Evolutionary conservation across 2,888 invertebrate genomes (phyloP), one percentile per base, ranked within the genome.

Genomic region (Ochlodes sylvanus): DNA sequence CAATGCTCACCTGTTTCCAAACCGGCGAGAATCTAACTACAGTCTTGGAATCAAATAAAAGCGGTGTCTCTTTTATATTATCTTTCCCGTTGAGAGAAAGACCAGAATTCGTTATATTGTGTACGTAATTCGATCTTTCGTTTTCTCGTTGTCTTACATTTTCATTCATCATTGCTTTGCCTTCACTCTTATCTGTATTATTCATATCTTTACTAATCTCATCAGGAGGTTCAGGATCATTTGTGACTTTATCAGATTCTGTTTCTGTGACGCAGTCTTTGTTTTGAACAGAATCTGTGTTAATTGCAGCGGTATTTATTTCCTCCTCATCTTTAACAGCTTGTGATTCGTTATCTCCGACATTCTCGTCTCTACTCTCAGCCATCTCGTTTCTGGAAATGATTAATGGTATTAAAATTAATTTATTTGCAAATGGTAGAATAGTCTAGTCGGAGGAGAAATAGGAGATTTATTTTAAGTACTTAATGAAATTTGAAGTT

Each of bases 21-120:
- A 87, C 77, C 1, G 94, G 94, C 9, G 93, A 92, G 76, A 93
- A 93, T 73, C 86, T 84, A 5, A 80, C 78, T 2, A 91, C 87
- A 19, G 91, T 90, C 52, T 79, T 88, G 0, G 90, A 83, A 14
- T 90, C 88, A 1, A 78, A 73, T 0, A 93, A 73, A 19, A 90
- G 75, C 1, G 75, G 75, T 0, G 78, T 83, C 63, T 89, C 89
- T 68, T 88, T 90, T 10, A 72, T 67, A 32, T 81, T 73, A 60
- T 82, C 80, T 32, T 68, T 68, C 6, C 47, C 62, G 32, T 81
- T 79, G 1, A 88, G 71, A 1, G 83, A 85, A 15, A 79, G 71
- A 32, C 75, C 83, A 0, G 89, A 87, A 68, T 79, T 84, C 0
- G 86, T 86, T 41, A 91, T 81, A 71, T 89, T 92, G 41, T 88